Conservation (phyloP, 1,140 invertebrate species). For the Drosophila nannoptera region DNA sequence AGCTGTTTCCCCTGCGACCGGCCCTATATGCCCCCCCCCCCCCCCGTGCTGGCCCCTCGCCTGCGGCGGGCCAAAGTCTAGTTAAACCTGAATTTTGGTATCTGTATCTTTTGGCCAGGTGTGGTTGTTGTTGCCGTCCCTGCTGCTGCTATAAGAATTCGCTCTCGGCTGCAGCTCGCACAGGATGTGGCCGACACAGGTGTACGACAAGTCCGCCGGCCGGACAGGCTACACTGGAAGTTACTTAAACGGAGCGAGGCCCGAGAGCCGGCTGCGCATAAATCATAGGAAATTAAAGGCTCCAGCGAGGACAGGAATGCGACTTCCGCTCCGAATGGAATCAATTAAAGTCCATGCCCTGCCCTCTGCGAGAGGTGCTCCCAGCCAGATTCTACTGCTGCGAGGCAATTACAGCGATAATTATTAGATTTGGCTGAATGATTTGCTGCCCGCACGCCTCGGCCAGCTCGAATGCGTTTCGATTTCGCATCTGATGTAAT, state of each 20-base stretch:
- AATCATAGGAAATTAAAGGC: conserved; percentile 74
- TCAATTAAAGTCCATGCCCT: conserved; percentile 41
- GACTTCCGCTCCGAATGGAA: conserved; percentile 38
- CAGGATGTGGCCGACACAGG: conserved; percentile 65
- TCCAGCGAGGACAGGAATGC: conserved; percentile 11
- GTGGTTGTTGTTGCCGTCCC: conserved; percentile 20
- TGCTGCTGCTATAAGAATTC: conserved; percentile 19
- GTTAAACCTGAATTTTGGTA: conserved; percentile 65
- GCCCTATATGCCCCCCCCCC: conserved; percentile 14
- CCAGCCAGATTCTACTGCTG: no score
- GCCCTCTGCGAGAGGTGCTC: no score
- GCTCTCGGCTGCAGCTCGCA: conserved; percentile 40
- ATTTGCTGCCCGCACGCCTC: no score
- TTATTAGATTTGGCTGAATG: no score
- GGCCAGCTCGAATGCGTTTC: no score
- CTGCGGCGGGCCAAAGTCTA: conserved; percentile 39
- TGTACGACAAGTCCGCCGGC: conserved; percentile 33
- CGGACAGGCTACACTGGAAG: conserved; percentile 33
- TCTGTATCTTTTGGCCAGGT: conserved; percentile 28
- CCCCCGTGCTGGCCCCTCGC: conserved; percentile 25
- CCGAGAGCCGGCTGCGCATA: conserved; percentile 60
- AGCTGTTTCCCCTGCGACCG: conserved; percentile 41
- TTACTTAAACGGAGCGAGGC: conserved; percentile 41
- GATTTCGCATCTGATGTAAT: no score
- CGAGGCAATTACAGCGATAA: no score